phyloP scores from a whole-genome alignment of 1,140 invertebrate species.

The Venustaconcha ellipsiformis region DNA sequence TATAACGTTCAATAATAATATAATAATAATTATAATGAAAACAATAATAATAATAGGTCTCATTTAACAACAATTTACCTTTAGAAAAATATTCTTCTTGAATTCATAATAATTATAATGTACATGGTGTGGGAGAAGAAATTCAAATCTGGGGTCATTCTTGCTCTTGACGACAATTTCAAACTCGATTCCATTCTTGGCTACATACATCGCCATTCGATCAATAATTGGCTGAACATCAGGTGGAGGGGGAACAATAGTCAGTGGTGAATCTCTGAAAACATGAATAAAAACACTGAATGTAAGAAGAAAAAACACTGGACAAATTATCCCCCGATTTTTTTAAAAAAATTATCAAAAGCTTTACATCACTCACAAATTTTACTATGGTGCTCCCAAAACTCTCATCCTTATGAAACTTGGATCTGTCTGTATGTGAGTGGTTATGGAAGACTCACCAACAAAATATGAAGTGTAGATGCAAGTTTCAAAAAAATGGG shows the following conservation, averaged over 20 bases:
- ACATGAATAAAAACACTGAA: conserved; percentile 5
- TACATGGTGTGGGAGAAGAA: conserved; percentile 58
- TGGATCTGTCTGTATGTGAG: no score
- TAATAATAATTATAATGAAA: conserved; percentile 61
- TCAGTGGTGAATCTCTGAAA: conserved; percentile 5
- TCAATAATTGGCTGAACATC: conserved; percentile 90
- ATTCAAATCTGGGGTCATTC: conserved; percentile 81
- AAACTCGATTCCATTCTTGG: conserved; percentile 93
- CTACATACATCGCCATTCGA: conserved; percentile 95
- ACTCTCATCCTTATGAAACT: no score
- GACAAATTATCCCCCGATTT: not conserved
- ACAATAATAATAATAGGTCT: not conserved
- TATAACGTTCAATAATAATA: no score
- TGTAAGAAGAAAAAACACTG: not conserved
- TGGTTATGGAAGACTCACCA: no score
- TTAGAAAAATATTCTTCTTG: conserved; percentile 56
- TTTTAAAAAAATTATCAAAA: not conserved
- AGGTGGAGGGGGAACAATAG: conserved; percentile 76
- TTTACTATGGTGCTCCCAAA: no score
- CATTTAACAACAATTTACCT: conserved; percentile 34
- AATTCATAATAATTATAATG: conserved; percentile 62
- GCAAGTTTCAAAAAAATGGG: no score
- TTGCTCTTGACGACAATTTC: conserved; percentile 89
- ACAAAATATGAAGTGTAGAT: no score
- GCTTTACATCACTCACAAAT: no score